Evolutionary conservation across 1,140 invertebrate species (phyloP), one percentile per base, ranked within the genome.

Genomic region (Drosophila bifasciata): DNA sequence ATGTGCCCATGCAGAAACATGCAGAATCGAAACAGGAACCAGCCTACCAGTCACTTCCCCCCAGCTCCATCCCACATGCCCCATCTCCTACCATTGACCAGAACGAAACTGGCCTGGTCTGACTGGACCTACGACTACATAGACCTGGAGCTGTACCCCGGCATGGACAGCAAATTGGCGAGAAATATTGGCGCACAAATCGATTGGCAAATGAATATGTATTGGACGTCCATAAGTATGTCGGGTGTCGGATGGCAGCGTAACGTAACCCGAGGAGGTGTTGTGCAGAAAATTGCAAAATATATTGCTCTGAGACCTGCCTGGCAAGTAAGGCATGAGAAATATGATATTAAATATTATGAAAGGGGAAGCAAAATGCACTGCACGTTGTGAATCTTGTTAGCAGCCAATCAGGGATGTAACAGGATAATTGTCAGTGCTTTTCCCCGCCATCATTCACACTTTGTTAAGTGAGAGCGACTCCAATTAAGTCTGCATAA

Each of bases 151-250:
- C 41, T 66, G 68, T 50, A 68, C 49, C 66, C 64, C 67, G 62
- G 62, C 71, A 74, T 61, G 57, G 16, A 36, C 59, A 69, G 67
- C 77, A 64, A 76, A 80, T 69, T 72, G 79, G 55, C 79, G 56
- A 64, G 69, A 81, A 83, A 77, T 73, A 85, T 76, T 80, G 61
- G 81, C 72, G 50, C 76, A 72, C 81, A 85, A 85, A 85, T 85
- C 80, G 80, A 76, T 80, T 76, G 80, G 81, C 81, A 85, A 85
- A 85, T 85, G 84, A 85, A 77, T 77, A 81, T 85, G 77, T 74
- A 85, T 73, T 63, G 81, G 67, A 68, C 60, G 55, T 41, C 32
- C 17, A 21, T 73, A 69, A 61, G 62, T 67, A 69, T 73, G 73
- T 74, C 75, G 53, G 62, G 66, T 77, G 58, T n/a, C n/a, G n/a